Conservation (phyloP, 1,140 invertebrate genomes). For the Philaenus spumarius region DNA sequence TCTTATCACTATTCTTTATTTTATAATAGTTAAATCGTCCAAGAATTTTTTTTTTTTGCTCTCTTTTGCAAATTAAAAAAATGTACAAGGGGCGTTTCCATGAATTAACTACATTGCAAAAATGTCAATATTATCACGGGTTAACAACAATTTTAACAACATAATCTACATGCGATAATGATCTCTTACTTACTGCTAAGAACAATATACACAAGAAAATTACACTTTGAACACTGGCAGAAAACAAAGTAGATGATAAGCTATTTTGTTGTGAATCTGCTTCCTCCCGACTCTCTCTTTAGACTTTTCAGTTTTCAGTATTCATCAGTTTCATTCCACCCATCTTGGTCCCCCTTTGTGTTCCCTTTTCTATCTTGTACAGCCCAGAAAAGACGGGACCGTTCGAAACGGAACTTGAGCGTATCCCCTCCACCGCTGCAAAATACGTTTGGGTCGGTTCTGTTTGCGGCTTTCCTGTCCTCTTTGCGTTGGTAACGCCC, state of each 20-base stretch:
- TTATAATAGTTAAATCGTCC: too few relatives aligned
- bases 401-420: slow-evolving; percentile 6
- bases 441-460: neutral
- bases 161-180: neutral
- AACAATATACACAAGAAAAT: slow-evolving; percentile 20
- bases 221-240: slow-evolving; percentile 22
- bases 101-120: neutral
- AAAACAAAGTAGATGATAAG: slow-evolving; percentile 37
- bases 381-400: slow-evolving; percentile 35
- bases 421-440: slow-evolving; percentile 1
- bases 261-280: slow-evolving; percentile 50
- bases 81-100: neutral
- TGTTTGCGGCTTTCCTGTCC: slow-evolving; percentile 11
- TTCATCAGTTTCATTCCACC: slow-evolving; percentile 32
- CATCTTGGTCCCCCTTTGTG: slow-evolving; percentile 19
- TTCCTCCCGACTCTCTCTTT: slow-evolving; percentile 38
- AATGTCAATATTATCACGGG: neutral
- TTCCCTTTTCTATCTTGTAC: slow-evolving; percentile 36
- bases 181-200: slow-evolving; percentile 3
- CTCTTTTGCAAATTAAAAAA: too few relatives aligned
- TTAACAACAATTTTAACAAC: neutral
- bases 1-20: too few relatives aligned
- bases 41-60: too few relatives aligned
- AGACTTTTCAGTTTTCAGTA: slow-evolving; percentile 30
- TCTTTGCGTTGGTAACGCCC: neutral